Evolutionary conservation across 2,888 invertebrate species (phyloP).

Genomic region (Apodemia mormo): DNA sequence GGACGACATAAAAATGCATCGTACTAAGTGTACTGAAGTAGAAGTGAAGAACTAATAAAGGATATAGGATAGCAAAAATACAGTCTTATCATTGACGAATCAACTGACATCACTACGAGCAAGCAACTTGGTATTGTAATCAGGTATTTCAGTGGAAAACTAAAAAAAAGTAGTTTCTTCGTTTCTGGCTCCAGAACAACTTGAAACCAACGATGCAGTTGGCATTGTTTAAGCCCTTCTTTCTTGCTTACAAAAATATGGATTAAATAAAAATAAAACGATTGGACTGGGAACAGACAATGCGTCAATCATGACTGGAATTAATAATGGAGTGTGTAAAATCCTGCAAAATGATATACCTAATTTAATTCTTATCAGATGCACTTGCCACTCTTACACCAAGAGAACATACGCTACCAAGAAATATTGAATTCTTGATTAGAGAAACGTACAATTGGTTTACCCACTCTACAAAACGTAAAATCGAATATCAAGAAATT

Average conservation of each 20-base stretch:
- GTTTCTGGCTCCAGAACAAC: slow-evolving; percentile 30
- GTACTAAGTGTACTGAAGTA: slow-evolving; percentile 32
- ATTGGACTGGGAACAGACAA: slow-evolving; percentile 41
- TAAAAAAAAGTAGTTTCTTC: slow-evolving; percentile 27
- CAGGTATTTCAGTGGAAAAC: slow-evolving; percentile 33
- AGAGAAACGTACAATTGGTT: slow-evolving; percentile 27
- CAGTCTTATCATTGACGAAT: slow-evolving; percentile 37
- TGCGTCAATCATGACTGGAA: slow-evolving; percentile 42
- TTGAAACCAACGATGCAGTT: slow-evolving; percentile 35
- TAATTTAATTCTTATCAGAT: slow-evolving; percentile 12
- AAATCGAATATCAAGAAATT: slow-evolving; percentile 8
- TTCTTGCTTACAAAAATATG: slow-evolving; percentile 6
- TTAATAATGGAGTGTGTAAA: slow-evolving; percentile 39
- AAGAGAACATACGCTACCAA: slow-evolving; percentile 40
- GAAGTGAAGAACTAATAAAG: slow-evolving; percentile 17
- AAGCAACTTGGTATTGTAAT: slow-evolving; percentile 23
- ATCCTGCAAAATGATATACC: slow-evolving; percentile 32
- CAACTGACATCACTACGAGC: slow-evolving; percentile 30
- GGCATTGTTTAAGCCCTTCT: slow-evolving; percentile 30
- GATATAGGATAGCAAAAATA: slow-evolving; percentile 31
- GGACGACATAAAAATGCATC: slow-evolving; percentile 21
- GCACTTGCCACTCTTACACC: slow-evolving; percentile 35
- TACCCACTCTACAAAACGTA: slow-evolving; percentile 19
- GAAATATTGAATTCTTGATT: slow-evolving; percentile 33
- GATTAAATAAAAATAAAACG: neutral